These are phyloP conservation scores for Hippocampus kuda DNA, from an alignment of 2,797 vertebrate genomes.

Conservation along the genomic window DNA sequence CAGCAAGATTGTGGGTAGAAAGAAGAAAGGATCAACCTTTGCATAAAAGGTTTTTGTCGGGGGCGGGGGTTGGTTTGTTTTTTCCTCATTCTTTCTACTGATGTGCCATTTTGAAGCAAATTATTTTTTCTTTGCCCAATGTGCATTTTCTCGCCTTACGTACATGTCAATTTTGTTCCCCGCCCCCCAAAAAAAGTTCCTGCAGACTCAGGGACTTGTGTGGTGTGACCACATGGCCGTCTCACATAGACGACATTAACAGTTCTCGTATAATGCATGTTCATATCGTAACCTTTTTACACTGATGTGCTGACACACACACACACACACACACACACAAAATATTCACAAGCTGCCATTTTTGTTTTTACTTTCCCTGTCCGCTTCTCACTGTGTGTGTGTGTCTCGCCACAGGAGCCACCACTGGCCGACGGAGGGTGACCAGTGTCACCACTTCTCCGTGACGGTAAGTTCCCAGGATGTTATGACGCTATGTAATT, in stretches of 20 bases:
- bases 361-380: constrained; percentile 14
- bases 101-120: not conserved
- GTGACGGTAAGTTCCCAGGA: constrained; percentile 40
- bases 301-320: not conserved
- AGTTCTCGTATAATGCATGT: constrained; percentile 28
- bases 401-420: constrained; percentile 64
- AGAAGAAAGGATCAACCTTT: not conserved
- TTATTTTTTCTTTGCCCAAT: not conserved
- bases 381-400: constrained; percentile 51
- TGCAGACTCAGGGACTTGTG: not conserved
- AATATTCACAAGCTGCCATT: not conserved
- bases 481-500: not conserved
- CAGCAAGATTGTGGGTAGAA: no score
- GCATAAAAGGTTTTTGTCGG: not conserved
- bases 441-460: constrained; percentile 11
- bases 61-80: not conserved
- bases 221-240: not conserved
- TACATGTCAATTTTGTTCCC: not conserved
- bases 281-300: constrained; percentile 8
- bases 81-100: not conserved
- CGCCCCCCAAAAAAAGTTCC: not conserved
- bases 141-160: not conserved
- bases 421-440: constrained; percentile 56
- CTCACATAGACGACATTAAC: constrained; percentile 4
- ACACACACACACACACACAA: constrained; percentile 3